A percentile compares a stretch with the other conserved stretches of the same genome.
These are phyloP conservation scores for Drosophila hydei DNA, from an alignment of 1,140 invertebrate genomes.

Conservation along the genomic window DNA sequence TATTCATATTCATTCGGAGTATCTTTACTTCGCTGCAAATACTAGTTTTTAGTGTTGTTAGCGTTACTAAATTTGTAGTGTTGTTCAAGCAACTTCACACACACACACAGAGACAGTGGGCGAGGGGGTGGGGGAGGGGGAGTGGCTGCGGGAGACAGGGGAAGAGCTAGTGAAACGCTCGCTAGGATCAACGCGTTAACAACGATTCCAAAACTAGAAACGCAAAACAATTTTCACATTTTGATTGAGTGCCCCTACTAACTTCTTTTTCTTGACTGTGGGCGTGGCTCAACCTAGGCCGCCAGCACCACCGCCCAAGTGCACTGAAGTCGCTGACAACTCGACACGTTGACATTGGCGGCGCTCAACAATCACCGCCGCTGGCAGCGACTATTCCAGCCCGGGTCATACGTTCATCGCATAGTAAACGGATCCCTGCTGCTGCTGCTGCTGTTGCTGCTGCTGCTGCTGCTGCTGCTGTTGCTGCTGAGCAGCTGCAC, in stretches of 20 bases:
- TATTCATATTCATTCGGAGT: not conserved
- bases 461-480: constrained; percentile 49
- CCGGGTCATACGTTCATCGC: constrained; percentile 85
- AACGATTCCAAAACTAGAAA: constrained; percentile 22
- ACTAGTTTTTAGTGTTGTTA: constrained; percentile 28
- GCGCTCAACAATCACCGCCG: constrained; percentile 83
- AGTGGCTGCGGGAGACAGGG: not conserved
- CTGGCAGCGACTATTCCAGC: constrained; percentile 80
- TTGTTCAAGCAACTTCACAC: no score
- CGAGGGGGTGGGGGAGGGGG: not conserved
- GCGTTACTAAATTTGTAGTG: constrained; percentile 17
- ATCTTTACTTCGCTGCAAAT: not conserved
- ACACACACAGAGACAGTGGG: not conserved
- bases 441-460: constrained; percentile 42
- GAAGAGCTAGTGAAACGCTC: constrained; percentile 27
- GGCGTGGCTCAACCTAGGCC: constrained; percentile 5
- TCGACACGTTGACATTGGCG: constrained; percentile 83
- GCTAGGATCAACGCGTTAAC: constrained; percentile 59
- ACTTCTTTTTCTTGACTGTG: not conserved
- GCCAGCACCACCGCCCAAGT: constrained; percentile 58
- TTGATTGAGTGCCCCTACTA: not conserved
- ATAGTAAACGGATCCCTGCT: constrained; percentile 83
- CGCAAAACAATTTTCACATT: no score
- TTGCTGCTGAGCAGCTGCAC: constrained; percentile 58
- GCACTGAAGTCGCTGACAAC: constrained; percentile 81